A percentile compares a stretch with the other conserved stretches of the same genome.
phyloP scores from a whole-genome alignment of 2,113 vertebrate species.

The Bettongia penicillata region DNA sequence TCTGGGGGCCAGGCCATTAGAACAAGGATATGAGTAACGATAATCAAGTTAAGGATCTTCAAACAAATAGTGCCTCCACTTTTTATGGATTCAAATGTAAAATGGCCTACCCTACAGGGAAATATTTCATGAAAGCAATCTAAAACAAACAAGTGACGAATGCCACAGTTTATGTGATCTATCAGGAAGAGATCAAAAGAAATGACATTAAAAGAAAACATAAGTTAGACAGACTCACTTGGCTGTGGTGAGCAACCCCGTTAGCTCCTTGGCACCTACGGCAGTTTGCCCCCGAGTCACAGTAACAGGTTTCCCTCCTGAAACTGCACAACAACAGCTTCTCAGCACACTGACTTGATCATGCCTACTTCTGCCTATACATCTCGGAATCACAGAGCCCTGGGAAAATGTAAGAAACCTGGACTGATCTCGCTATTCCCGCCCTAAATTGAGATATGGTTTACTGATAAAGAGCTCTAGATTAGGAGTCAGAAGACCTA shows the following conservation, averaged over 20 bases:
- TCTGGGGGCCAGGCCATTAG: background rate
- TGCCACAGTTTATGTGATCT: background rate
- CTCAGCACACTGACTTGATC: background rate
- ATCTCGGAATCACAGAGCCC: background rate
- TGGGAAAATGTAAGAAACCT: constrained; percentile 10
- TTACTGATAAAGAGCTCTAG: background rate
- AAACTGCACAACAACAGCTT: constrained; percentile 70
- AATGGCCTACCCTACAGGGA: background rate
- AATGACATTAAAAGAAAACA: background rate
- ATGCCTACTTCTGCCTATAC: background rate
- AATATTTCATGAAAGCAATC: background rate
- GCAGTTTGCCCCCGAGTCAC: constrained; percentile 86
- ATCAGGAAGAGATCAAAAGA: background rate
- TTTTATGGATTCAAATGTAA: background rate
- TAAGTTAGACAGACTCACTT: constrained; percentile 86
- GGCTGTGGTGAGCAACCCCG: constrained; percentile 90
- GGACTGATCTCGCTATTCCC: background rate
- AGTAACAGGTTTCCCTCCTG: constrained; percentile 88
- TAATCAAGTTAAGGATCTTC: background rate
- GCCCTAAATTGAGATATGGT: background rate
- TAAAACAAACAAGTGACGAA: background rate
- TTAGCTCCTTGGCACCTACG: constrained; percentile 90
- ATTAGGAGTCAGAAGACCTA: background rate
- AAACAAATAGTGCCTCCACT: background rate
- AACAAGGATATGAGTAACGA: background rate